Evolutionary conservation across 2,888 invertebrate species (phyloP).

Genomic region (Zelleria hepariella): DNA sequence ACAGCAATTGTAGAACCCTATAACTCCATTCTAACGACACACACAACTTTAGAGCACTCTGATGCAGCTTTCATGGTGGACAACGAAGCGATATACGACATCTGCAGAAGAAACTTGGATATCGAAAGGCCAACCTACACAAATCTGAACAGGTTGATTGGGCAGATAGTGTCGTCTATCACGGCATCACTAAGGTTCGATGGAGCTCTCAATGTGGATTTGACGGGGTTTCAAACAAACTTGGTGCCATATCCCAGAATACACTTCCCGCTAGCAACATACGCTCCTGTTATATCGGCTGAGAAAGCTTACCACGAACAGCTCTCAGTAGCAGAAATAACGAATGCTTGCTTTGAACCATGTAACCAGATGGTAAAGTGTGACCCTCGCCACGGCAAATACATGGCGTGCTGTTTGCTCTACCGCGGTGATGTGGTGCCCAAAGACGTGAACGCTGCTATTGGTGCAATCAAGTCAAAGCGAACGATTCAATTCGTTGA

Average conservation of each 20-base stretch:
- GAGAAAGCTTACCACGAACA: too few species aligned
- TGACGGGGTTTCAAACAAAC: constrained; percentile 95
- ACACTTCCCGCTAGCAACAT: constrained; percentile 91
- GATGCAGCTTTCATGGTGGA: too few species aligned
- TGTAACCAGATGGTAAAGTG: too few species aligned
- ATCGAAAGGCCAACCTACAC: too few species aligned
- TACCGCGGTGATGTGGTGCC: constrained; percentile 96
- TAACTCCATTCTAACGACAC: constrained; percentile 95
- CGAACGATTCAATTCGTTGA: constrained; percentile 94
- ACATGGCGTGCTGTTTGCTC: constrained; percentile 93
- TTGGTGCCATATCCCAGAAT: constrained; percentile 94
- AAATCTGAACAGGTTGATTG: too few species aligned
- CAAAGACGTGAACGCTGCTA: constrained; percentile 94
- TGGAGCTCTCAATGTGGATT: constrained; percentile 91
- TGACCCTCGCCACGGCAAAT: too few species aligned
- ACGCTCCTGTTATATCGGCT: constrained; percentile 93
- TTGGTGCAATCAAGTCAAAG: constrained; percentile 94
- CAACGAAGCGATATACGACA: too few species aligned
- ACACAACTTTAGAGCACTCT: too few species aligned
- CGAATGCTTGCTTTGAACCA: too few species aligned
- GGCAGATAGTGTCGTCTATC: too few species aligned
- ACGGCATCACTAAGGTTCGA: too few species aligned
- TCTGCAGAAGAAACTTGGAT: too few species aligned
- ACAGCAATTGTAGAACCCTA: constrained; percentile 95
- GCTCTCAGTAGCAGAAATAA: constrained; percentile 91